Conservation (phyloP, 2,888 invertebrate species). For the Ophion costatus region DNA sequence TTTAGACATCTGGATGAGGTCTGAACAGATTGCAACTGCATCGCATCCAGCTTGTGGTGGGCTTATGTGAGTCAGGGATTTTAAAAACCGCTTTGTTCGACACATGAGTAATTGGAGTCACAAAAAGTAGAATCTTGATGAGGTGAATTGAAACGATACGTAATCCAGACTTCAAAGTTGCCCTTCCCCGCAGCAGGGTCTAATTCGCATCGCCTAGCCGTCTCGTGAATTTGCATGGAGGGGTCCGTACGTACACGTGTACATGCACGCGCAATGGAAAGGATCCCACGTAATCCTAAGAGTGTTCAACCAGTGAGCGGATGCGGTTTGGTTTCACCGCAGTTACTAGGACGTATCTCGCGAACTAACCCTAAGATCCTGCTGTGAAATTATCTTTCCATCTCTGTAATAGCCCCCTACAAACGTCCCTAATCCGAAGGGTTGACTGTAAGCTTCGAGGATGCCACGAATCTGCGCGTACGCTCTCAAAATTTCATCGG, state of each 20-base stretch:
- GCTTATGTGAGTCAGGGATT: too few species aligned
- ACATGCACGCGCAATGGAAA: neutral
- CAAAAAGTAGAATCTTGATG: too few species aligned
- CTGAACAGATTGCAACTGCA: too few species aligned
- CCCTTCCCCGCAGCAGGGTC: too few species aligned
- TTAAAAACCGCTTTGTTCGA: too few species aligned
- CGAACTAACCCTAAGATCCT: slow-evolving; percentile 12
- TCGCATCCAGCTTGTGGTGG: too few species aligned
- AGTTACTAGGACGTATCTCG: slow-evolving; percentile 8
- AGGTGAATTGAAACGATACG: too few species aligned
- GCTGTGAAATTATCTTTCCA: slow-evolving; percentile 41
- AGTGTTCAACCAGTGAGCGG: slow-evolving; percentile 45
- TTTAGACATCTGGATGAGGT: too few species aligned
- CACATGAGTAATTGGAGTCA: too few species aligned
- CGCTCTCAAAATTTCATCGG: neutral
- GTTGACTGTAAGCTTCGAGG: slow-evolving; percentile 16
- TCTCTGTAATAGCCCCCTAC: slow-evolving; percentile 22
- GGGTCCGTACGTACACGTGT: neutral
- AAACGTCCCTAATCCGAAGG: slow-evolving; percentile 36
- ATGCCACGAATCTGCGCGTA: slow-evolving; percentile 10
- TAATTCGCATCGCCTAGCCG: neutral
- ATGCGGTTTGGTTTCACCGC: slow-evolving; percentile 28
- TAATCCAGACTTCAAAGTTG: too few species aligned
- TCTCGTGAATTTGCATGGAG: neutral
- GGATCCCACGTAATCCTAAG: slow-evolving; percentile 12